Evolutionary conservation across 2,797 vertebrate species (phyloP).

Genomic region (Rhyacichthys aspro): DNA sequence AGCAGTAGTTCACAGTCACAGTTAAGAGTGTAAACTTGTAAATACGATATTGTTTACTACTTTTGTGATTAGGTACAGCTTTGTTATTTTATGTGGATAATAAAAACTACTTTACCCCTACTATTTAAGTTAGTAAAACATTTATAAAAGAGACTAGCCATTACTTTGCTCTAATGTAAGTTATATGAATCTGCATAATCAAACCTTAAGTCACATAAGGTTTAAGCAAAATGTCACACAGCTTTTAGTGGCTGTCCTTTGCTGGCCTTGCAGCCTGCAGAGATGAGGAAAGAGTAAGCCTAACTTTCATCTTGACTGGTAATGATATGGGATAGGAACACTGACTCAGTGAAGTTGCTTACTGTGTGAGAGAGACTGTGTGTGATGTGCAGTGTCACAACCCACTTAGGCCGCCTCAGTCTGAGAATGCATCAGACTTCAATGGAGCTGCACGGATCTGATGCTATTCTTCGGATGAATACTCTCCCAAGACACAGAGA

Average conservation of each 20-base stretch:
- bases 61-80: too few species aligned
- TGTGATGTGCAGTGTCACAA: slow-evolving; percentile 50
- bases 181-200: too few species aligned
- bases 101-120: too few species aligned
- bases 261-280: slow-evolving; percentile 24
- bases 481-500: slow-evolving; percentile 57
- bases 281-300: slow-evolving; percentile 13
- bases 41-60: too few species aligned
- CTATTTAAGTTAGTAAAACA: too few species aligned
- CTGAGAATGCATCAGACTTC: slow-evolving; percentile 39
- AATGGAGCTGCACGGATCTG: slow-evolving; percentile 51
- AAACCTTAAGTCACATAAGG: too few species aligned
- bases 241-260: not conserved
- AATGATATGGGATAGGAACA: slow-evolving; percentile 47
- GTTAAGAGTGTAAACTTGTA: too few species aligned
- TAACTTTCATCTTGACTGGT: slow-evolving; percentile 38
- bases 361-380: slow-evolving; percentile 37
- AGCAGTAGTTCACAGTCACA: not conserved
- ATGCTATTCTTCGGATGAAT: slow-evolving; percentile 67
- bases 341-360: slow-evolving; percentile 39
- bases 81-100: too few species aligned
- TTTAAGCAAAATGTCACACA: not conserved
- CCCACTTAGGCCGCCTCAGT: slow-evolving; percentile 30
- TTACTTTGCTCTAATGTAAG: too few species aligned
- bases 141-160: too few species aligned